Conservation (phyloP, 92 coral and sea anemone genomes). For the Montipora capitata region DNA sequence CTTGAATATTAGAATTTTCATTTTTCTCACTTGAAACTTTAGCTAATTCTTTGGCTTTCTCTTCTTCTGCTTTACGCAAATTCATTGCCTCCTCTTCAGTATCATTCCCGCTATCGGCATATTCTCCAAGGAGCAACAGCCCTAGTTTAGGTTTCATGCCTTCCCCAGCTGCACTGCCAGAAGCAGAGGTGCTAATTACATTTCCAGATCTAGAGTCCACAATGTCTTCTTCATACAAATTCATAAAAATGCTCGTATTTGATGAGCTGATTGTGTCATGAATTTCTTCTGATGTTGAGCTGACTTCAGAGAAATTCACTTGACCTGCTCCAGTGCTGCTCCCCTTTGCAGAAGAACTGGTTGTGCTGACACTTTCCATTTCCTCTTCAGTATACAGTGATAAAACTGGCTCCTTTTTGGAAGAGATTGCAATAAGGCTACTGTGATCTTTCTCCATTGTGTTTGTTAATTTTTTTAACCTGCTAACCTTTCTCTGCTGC, state of each 20-base stretch:
- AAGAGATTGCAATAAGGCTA: neutral
- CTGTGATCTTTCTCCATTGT: slow-evolving; percentile 6
- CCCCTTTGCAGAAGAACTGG: slow-evolving; percentile 6
- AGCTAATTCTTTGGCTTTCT: neutral
- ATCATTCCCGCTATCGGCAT: slow-evolving; percentile 68
- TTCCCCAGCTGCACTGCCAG: neutral
- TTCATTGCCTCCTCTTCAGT: slow-evolving; percentile 54
- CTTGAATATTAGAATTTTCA: neutral
- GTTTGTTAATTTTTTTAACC: neutral
- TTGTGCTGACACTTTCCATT: slow-evolving; percentile 25
- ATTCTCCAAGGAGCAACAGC: slow-evolving; percentile 46
- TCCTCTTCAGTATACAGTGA: slow-evolving; percentile 46
- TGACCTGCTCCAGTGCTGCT: neutral
- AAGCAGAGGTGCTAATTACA: neutral
- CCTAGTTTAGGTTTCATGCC: slow-evolving; percentile 15
- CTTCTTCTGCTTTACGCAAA: neutral
- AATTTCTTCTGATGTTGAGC: slow-evolving; percentile 34
- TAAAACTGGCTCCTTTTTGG: neutral
- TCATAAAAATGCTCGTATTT: slow-evolving; percentile 18
- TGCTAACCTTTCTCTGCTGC: no score
- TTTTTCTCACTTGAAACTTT: neutral
- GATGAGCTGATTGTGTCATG: slow-evolving; percentile 16
- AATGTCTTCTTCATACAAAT: slow-evolving; percentile 27
- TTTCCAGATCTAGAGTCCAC: slow-evolving; percentile 1
- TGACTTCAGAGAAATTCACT: slow-evolving; percentile 34